A percentile compares a stretch with the other conserved stretches of the same genome.
phyloP scores from a whole-genome alignment of 2,888 invertebrate species.

The Agrotis segetum region DNA sequence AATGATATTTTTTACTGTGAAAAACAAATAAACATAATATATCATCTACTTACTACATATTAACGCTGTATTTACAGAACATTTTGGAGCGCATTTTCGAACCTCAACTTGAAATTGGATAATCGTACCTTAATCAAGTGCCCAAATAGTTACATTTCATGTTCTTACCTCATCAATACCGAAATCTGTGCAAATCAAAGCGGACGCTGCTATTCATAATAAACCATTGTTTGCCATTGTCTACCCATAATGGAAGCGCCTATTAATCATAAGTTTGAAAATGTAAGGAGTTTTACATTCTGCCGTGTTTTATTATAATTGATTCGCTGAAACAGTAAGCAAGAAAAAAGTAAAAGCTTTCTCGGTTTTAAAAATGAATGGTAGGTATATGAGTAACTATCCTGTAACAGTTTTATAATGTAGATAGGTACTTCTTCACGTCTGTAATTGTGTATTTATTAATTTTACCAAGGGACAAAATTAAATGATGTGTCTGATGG shows the following conservation, averaged over 20 bases:
- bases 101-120: not conserved
- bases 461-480: not conserved
- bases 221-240: slow-evolving; percentile 43
- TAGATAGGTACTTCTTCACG: not conserved
- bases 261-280: slow-evolving; percentile 56
- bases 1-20: too few species aligned
- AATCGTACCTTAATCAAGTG: not conserved
- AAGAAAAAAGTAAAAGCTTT: not conserved
- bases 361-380: not conserved
- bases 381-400: not conserved
- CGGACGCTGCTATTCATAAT: slow-evolving; percentile 13
- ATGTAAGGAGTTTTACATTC: slow-evolving; percentile 37
- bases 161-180: slow-evolving; percentile 10
- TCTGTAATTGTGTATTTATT: not conserved
- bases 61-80: too few species aligned
- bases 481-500: not conserved
- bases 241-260: slow-evolving; percentile 35
- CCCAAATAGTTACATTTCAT: not conserved
- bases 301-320: slow-evolving; percentile 34
- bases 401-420: not conserved
- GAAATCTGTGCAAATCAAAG: slow-evolving; percentile 23
- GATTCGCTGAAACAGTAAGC: not conserved
- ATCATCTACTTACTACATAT: too few species aligned
- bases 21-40: too few species aligned
- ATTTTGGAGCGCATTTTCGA: not conserved